Evolutionary conservation across 2,113 vertebrate genomes (phyloP).

Genomic region (Hippopotamus amphibius): DNA sequence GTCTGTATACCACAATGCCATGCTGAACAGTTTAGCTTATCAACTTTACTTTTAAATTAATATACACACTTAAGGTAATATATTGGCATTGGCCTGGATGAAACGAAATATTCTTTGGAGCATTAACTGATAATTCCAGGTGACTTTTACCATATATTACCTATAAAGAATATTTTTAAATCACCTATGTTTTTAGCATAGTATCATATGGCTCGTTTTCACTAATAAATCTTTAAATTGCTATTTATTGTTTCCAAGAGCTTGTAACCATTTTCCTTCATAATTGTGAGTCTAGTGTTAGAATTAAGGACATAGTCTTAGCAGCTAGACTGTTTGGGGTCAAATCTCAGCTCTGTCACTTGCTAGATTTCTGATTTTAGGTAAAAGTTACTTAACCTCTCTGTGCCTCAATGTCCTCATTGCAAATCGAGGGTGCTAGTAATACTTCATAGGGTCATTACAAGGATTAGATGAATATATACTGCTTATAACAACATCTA

Average conservation of each 20-base stretch:
- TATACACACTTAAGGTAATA: not conserved
- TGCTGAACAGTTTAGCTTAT: not conserved
- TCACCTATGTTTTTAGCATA: not conserved
- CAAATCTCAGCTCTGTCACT: not conserved
- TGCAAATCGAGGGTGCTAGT: not conserved
- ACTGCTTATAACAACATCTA: not conserved
- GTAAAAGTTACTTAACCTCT: not conserved
- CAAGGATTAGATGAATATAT: conserved; percentile 60
- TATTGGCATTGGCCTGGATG: not conserved
- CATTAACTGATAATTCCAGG: not conserved
- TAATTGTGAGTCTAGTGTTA: not conserved
- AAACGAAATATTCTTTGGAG: not conserved
- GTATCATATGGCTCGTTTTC: not conserved
- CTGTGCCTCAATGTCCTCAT: not conserved
- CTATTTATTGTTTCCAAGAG: not conserved
- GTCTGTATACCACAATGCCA: too few relatives aligned
- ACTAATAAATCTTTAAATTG: not conserved
- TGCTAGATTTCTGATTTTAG: not conserved
- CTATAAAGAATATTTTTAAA: not conserved
- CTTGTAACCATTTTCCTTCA: not conserved
- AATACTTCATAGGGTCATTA: not conserved
- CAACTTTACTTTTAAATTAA: not conserved
- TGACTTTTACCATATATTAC: not conserved
- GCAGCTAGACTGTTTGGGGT: not conserved
- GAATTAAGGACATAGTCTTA: not conserved